Conservation (phyloP, 2,888 invertebrate species). For the Actias luna region DNA sequence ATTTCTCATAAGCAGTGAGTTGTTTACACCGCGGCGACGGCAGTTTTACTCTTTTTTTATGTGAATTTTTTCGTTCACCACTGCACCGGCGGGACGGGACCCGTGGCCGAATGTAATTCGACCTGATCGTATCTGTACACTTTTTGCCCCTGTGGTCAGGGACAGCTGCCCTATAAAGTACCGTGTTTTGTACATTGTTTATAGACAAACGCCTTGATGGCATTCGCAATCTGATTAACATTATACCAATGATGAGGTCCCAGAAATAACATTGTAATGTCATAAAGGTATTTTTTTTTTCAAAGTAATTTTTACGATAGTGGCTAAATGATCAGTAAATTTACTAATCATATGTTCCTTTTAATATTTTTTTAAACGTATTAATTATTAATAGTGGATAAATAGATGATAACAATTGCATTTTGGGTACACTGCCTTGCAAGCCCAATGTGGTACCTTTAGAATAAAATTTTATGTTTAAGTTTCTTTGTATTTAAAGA, state of each 20-base stretch:
- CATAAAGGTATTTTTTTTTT: neutral
- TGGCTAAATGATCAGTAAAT: too few relatives aligned
- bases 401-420: too few relatives aligned
- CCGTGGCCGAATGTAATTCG: conserved; percentile 75
- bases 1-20: conserved; percentile 61
- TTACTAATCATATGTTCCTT: too few relatives aligned
- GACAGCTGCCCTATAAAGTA: conserved; percentile 72
- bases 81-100: conserved; percentile 44
- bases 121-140: conserved; percentile 76
- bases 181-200: conserved; percentile 64
- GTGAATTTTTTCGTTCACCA: conserved; percentile 56
- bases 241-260: neutral
- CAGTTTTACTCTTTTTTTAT: conserved; percentile 47
- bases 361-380: too few relatives aligned
- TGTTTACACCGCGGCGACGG: conserved; percentile 64
- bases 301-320: too few relatives aligned
- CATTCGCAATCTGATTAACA: conserved; percentile 9
- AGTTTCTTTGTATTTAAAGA: too few relatives aligned
- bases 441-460: too few relatives aligned
- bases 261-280: neutral
- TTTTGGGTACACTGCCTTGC: too few relatives aligned
- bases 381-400: too few relatives aligned
- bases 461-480: too few relatives aligned
- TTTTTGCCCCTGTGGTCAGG: conserved; percentile 78
- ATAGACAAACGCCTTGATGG: conserved; percentile 53